Conservation (phyloP, 2,797 vertebrate genomes). For the Valencia hispanica region DNA sequence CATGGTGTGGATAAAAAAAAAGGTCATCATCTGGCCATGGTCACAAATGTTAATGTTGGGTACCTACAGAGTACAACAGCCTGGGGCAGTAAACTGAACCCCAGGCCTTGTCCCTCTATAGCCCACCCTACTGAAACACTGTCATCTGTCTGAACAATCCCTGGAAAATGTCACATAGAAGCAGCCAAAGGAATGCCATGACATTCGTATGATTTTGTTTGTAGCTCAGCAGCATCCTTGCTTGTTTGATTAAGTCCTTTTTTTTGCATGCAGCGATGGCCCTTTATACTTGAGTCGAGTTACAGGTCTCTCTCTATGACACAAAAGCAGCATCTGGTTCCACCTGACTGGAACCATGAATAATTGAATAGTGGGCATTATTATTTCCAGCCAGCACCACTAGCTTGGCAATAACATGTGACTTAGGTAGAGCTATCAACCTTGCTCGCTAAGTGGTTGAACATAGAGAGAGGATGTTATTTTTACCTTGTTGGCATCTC, state of each 20-base stretch:
- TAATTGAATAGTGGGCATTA: constrained; percentile 84
- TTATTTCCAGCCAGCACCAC: constrained; percentile 69
- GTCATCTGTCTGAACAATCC: constrained; percentile 53
- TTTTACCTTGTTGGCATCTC: constrained; percentile 67
- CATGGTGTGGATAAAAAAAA: constrained; percentile 67
- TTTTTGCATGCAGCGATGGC: constrained; percentile 39
- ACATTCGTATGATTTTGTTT: constrained; percentile 46
- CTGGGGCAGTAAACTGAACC: constrained; percentile 45
- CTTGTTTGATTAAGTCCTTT: constrained; percentile 48
- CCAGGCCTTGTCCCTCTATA: constrained; percentile 33
- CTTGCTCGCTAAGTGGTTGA: constrained; percentile 55
- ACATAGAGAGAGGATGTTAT: constrained; percentile 71
- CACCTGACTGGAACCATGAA: constrained; percentile 84
- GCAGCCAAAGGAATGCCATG: constrained; percentile 44
- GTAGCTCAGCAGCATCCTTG: constrained; percentile 47
- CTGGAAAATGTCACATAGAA: constrained; percentile 60
- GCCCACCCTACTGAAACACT: constrained; percentile 47
- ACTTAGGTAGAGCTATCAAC: constrained; percentile 62
- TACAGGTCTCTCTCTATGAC: constrained; percentile 80
- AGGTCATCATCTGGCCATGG: constrained; percentile 68
- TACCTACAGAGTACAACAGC: constrained; percentile 46
- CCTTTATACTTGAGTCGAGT: constrained; percentile 77
- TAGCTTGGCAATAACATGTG: constrained; percentile 59
- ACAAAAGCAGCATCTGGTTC: constrained; percentile 81
- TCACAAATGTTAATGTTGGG: constrained; percentile 67